Evolutionary conservation across 1,140 invertebrate species (phyloP), one percentile per base, ranked within the genome.

Genomic region (Caenorhabditis inopinata): DNA sequence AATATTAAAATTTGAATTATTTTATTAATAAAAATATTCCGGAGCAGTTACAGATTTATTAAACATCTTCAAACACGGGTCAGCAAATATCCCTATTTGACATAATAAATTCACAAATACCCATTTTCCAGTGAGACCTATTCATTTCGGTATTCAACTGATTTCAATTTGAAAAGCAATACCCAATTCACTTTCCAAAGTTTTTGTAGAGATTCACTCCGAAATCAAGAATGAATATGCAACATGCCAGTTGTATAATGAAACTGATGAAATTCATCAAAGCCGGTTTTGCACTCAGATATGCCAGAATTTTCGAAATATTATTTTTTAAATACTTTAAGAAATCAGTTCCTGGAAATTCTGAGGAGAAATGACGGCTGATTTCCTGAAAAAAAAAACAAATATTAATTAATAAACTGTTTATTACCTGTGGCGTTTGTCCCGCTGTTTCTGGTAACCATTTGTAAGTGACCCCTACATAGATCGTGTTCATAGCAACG

Each of bases 341-440:
- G 1, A 68, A n/a, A 21, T 68, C 23, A 18, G 32, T 38, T 18
- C 58, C 58, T 2, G 58, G 58, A n/a, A 68, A 68, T 18, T 68
- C 58, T 21, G 58, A 9, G 18, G 58, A 68, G 58, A 68, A 68
- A 32, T 68, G 58, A 42, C 58, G 58, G 9, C 32, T 68, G 29
- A 68, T 68, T 38, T 68, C 58, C 58, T 68, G 58, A 38, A 68
- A 68, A 21, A 9, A 18, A 32, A 0, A 68, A 32, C 0, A 7
- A 7, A 21, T 9, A 12, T 32, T 1, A 1, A 11, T 1, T 1
- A 2, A 29, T 68, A 4, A 42, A 42, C 21, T n/a, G 2, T 27
- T 45, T n/a, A 7, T 46, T 68, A 81, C 80, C 58, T 81, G 74
- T 2, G 80, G 46, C 45, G 48, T 81, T 73, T 81, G 77, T 12